Evolutionary conservation across 2,113 vertebrate species (phyloP), one percentile per base, ranked within the genome.

Genomic region (Lamprotornis superbus): DNA sequence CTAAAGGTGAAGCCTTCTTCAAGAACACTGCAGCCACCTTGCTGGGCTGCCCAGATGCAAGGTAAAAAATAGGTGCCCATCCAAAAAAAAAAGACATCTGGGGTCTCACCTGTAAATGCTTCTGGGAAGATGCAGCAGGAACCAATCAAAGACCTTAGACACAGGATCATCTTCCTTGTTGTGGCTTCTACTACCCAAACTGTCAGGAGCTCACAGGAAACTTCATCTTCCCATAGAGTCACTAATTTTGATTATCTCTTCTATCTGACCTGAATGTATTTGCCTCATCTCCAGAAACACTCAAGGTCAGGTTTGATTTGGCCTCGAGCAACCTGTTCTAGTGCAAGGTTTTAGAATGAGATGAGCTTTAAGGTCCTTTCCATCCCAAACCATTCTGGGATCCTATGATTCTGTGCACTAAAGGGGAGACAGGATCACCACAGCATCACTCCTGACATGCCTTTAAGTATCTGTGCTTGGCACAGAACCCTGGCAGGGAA

Each of bases 81-180:
- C 19, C 12, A 17, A 63, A 83, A 73, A 24, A 44, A 49, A 33
- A 39, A 10, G 35, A 21, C 7, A 16, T 15, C 23, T 31, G 33
- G 30, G 4, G 4, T 39, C 33, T 80, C 46, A 46, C 5, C 57
- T 83, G 27, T 6, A 37, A 73, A 56, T 8, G 8, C 15, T 14
- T 17, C 44, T 11, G 6, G 44, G 35, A 77, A 65, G 83, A 46
- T 14, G 21, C 1, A 1, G 15, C 4, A 8, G n/a, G n/a, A 49
- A 49, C 21, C 3, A 15, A 21, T 4, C 49, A 61, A 31, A 35
- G 37, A 6, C n/a, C 28, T 56, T 16, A 57, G 39, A 42, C 3
- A 19, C 0, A 0, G 23, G 28, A 61, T 21, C 15, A 16, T 12
- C 27, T 24, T 44, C 40, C 40, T 11, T 3, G 0, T 4, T 7